Percentiles rank a stretch among this genome's conserved stretches.
Evolutionary conservation across 2,888 invertebrate species (phyloP).

Genomic region (Blera fallax): DNA sequence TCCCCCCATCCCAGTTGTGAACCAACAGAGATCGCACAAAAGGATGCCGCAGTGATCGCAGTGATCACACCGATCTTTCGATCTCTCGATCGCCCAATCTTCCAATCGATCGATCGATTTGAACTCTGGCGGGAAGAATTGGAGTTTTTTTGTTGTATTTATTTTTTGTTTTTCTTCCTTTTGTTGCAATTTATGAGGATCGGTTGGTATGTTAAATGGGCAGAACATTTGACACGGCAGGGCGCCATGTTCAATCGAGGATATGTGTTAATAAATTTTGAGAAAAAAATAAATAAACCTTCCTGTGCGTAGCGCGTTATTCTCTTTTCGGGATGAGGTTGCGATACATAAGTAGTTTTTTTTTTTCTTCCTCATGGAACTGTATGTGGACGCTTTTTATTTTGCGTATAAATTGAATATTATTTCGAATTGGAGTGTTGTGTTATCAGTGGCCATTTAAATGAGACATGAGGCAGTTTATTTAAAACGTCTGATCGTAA

Average conservation of each 20-base stretch:
- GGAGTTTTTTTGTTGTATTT: conserved; percentile 16
- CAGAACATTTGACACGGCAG: conserved; percentile 73
- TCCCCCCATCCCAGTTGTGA: neutral
- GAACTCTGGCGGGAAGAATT: conserved; percentile 44
- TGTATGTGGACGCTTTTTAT: conserved; percentile 3
- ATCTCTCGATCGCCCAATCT: conserved; percentile 49
- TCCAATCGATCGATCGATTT: conserved; percentile 68
- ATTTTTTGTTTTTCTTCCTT: conserved; percentile 32
- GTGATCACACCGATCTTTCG: conserved; percentile 42
- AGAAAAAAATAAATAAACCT: neutral
- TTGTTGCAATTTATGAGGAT: conserved; percentile 69
- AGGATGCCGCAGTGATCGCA: conserved; percentile 61
- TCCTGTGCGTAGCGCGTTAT: conserved; percentile 7
- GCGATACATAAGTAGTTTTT: neutral
- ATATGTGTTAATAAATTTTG: conserved; percentile 74
- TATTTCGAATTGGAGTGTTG: conserved; percentile 30
- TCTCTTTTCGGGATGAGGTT: conserved; percentile 3
- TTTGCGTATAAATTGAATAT: conserved; percentile 27
- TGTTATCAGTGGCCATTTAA: conserved; percentile 66
- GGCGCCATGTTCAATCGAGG: conserved; percentile 73
- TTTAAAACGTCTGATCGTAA: conserved; percentile 45
- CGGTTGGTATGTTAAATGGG: conserved; percentile 68
- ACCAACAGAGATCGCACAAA: conserved; percentile 20
- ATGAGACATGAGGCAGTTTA: conserved; percentile 54
- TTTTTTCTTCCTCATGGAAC: conserved; percentile 17